These are phyloP conservation scores for Cuculus canorus DNA, from an alignment of 2,797 vertebrate species.

Conservation along the genomic window DNA sequence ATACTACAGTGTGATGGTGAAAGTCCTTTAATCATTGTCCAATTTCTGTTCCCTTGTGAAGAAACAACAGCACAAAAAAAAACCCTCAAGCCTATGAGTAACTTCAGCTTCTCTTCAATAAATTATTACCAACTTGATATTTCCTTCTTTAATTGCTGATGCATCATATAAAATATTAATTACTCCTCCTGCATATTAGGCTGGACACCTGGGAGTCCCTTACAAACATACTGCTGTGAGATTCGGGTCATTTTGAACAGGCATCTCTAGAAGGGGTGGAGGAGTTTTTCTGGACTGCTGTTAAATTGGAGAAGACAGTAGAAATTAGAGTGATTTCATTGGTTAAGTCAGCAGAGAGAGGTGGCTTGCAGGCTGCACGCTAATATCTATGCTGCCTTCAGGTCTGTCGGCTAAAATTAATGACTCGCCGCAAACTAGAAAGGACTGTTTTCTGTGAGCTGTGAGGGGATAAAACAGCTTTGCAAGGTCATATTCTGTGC, in stretches of 20 bases:
- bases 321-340: slow-evolving; percentile 63
- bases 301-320: slow-evolving; percentile 66
- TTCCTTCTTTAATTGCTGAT: slow-evolving; percentile 30
- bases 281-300: slow-evolving; percentile 1
- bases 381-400: slow-evolving; percentile 55
- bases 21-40: background rate
- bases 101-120: slow-evolving; percentile 44
- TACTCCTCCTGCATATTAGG: background rate
- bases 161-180: slow-evolving; percentile 60
- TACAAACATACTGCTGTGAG: background rate
- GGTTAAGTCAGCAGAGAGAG: slow-evolving; percentile 60
- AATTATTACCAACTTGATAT: slow-evolving; percentile 54
- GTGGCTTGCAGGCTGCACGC: slow-evolving; percentile 40
- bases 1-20: background rate
- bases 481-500: slow-evolving; percentile 54
- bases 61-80: background rate
- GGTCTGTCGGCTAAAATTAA: slow-evolving; percentile 74
- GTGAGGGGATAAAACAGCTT: slow-evolving; percentile 37
- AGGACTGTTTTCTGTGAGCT: slow-evolving; percentile 48
- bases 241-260: slow-evolving; percentile 44
- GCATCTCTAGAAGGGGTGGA: background rate
- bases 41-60: background rate
- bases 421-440: slow-evolving; percentile 57
- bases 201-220: slow-evolving; percentile 15
- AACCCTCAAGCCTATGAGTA: background rate